These are phyloP conservation scores for Drosophila saltans DNA, from an alignment of 1,140 invertebrate genomes.

Conservation along the genomic window DNA sequence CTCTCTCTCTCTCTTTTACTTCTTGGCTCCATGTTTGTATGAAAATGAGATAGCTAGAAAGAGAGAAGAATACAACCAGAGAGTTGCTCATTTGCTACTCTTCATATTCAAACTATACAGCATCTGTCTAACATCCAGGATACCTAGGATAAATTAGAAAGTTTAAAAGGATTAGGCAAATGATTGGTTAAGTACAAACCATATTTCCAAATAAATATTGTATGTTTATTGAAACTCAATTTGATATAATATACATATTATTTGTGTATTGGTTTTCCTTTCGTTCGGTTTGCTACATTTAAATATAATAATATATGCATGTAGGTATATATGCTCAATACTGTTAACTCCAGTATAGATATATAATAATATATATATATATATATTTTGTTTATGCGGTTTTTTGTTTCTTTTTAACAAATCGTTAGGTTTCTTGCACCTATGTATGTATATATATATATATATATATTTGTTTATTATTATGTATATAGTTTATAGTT, in stretches of 20 bases:
- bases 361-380: slow-evolving; percentile 36
- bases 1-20: no score
- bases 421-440: slow-evolving; percentile 40
- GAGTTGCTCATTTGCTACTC: no score
- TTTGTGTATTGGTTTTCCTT: slow-evolving; percentile 40
- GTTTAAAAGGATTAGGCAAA: not conserved
- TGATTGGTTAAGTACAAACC: not conserved
- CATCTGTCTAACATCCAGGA: no score
- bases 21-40: no score
- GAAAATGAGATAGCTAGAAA: no score
- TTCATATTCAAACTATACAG: no score
- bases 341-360: slow-evolving; percentile 33
- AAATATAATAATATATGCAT: slow-evolving; percentile 39
- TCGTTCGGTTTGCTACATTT: slow-evolving; percentile 57
- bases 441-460: not conserved
- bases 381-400: slow-evolving; percentile 53
- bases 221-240: slow-evolving; percentile 79
- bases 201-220: slow-evolving; percentile 69
- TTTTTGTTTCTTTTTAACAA: slow-evolving; percentile 56
- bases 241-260: slow-evolving; percentile 77
- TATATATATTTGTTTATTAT: not conserved
- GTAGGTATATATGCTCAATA: slow-evolving; percentile 25
- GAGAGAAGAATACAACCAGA: no score
- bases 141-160: no score
- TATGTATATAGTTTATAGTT: slow-evolving; percentile 19